Conservation (phyloP, 2,113 vertebrate species). For the Pangasianodon hypophthalmus region DNA sequence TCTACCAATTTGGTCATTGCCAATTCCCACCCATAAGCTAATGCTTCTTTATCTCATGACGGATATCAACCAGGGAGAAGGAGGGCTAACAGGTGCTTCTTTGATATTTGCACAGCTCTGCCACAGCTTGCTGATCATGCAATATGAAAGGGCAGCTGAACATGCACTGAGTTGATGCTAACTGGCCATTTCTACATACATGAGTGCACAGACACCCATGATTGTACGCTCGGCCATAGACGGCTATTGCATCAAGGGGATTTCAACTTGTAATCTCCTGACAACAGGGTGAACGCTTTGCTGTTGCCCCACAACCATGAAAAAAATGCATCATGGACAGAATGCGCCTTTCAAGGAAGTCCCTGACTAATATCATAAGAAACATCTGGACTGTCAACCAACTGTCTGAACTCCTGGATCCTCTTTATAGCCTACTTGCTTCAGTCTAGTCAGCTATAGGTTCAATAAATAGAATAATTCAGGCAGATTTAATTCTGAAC, state of each 20-base stretch:
- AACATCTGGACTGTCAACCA: neutral
- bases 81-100: neutral
- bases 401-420: neutral
- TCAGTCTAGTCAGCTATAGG: neutral
- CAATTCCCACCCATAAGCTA: neutral
- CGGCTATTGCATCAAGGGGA: no score
- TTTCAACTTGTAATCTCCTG: neutral
- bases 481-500: neutral
- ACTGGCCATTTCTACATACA: neutral
- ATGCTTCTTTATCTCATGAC: neutral
- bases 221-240: neutral
- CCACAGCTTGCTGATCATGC: neutral
- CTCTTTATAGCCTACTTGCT: no score
- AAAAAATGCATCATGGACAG: neutral
- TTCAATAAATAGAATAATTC: no score
- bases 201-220: neutral
- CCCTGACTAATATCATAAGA: neutral
- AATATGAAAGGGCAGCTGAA: neutral
- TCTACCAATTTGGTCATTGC: neutral
- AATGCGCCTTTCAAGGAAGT: neutral
- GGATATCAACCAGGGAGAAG: neutral
- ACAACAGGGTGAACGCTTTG: neutral
- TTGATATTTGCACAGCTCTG: neutral
- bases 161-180: neutral
- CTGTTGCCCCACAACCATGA: neutral